These are phyloP conservation scores for Apis laboriosa DNA, from an alignment of 1,140 invertebrate genomes.

Conservation along the genomic window DNA sequence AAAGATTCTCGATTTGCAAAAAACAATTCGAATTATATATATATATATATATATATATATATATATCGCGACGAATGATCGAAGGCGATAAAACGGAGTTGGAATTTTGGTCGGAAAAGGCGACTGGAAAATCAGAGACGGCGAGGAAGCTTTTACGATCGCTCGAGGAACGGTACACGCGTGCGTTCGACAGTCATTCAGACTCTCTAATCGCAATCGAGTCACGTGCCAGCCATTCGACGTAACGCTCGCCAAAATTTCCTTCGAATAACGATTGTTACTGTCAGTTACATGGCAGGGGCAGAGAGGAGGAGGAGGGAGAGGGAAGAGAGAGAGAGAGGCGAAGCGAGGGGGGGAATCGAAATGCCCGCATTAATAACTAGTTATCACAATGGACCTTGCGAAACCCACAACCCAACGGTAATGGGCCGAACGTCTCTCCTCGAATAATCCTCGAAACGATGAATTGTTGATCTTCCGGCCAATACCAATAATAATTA, in stretches of 20 bases:
- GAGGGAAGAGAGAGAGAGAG: background rate
- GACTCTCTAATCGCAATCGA: constrained; percentile 52
- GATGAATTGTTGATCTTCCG: background rate
- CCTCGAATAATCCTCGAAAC: background rate
- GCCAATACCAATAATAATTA: background rate
- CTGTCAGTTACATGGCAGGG: background rate
- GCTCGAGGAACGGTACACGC: background rate
- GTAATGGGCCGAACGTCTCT: background rate
- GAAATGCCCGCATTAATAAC: constrained; percentile 8
- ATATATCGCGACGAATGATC: too few relatives aligned
- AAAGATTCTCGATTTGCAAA: too few relatives aligned
- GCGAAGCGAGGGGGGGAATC: background rate
- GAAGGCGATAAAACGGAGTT: background rate
- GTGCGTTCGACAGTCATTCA: constrained; percentile 48
- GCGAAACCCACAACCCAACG: background rate
- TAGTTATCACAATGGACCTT: background rate
- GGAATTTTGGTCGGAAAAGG: background rate
- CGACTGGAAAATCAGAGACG: background rate
- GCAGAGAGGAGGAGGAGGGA: too few relatives aligned
- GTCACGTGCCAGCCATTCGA: constrained; percentile 51
- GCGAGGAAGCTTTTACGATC: constrained; percentile 24
- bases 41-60: too few relatives aligned
- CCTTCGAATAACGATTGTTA: constrained; percentile 6
- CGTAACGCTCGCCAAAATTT: constrained; percentile 26
- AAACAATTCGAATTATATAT: too few relatives aligned